A percentile compares a stretch with the other conserved stretches of the same genome.
Conservation (phyloP, 2,797 vertebrate species). For the Phoeniculus purpureus region DNA sequence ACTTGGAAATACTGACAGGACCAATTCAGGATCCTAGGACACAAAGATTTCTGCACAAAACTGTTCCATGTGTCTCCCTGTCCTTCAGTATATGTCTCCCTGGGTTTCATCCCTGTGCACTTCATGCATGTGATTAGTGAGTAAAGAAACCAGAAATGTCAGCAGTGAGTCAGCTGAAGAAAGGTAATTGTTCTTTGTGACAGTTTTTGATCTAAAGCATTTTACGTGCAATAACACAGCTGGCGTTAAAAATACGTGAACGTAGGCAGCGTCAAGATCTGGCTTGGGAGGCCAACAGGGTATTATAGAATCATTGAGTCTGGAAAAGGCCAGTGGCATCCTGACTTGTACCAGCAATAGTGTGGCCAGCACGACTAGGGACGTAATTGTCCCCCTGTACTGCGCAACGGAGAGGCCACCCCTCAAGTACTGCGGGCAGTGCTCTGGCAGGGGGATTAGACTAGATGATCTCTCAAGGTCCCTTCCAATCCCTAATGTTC, state of each 20-base stretch:
- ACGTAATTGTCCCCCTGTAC: no score
- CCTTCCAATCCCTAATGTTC: no score
- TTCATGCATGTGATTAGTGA: not conserved
- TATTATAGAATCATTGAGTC: not conserved
- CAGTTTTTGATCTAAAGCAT: not conserved
- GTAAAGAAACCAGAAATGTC: not conserved
- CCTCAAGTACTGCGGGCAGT: no score
- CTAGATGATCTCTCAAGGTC: no score
- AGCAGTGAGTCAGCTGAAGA: slow-evolving; percentile 15
- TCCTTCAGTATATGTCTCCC: not conserved
- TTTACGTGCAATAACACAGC: not conserved
- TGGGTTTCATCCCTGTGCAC: not conserved
- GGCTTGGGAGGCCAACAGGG: not conserved
- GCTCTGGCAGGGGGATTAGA: no score
- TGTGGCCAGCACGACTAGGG: no score
- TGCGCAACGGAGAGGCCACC: no score
- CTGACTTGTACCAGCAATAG: no score
- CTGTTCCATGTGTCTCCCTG: not conserved
- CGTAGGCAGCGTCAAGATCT: not conserved
- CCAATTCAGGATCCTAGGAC: not conserved
- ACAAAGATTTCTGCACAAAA: not conserved
- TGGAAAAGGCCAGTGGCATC: no score
- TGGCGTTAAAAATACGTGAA: not conserved
- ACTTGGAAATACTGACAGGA: not conserved
- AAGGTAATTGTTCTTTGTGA: slow-evolving; percentile 1